Percentiles rank a stretch among this genome's conserved stretches.
phyloP scores from a whole-genome alignment of 1,140 invertebrate species.

The Mylabris phalerata region DNA sequence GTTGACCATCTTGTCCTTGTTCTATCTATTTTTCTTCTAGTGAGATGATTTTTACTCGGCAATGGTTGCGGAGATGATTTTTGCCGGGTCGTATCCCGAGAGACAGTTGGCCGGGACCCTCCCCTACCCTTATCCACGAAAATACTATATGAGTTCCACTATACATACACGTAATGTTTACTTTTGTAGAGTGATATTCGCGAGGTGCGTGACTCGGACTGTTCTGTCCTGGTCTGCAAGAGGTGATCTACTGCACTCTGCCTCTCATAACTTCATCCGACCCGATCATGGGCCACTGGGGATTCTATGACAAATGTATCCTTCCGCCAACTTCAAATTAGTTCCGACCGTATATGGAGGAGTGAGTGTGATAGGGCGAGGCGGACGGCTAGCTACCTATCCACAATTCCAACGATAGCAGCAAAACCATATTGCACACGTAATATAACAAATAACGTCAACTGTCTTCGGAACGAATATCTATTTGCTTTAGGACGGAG shows the following conservation, averaged over 20 bases:
- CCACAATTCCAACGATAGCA: neutral
- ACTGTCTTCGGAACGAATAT: conserved; percentile 33
- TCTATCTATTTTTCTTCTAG: neutral
- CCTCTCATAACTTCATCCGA: conserved; percentile 46
- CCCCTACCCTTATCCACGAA: neutral
- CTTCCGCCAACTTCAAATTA: conserved; percentile 43
- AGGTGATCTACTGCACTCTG: conserved; percentile 33
- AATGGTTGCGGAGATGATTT: conserved; percentile 40
- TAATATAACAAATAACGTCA: conserved; percentile 41
- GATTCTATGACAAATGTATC: conserved; percentile 46
- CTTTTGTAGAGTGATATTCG: conserved; percentile 3
- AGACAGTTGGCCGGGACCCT: conserved; percentile 20
- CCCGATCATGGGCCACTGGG: conserved; percentile 44
- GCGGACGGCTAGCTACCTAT: conserved; percentile 3
- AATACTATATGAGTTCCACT: too few relatives aligned
- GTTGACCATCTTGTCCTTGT: neutral
- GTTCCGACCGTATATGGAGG: conserved; percentile 27
- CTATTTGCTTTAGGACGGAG: conserved; percentile 25
- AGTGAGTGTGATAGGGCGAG: conserved; percentile 24
- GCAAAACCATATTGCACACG: conserved; percentile 36
- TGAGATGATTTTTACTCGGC: conserved; percentile 33
- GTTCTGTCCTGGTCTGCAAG: conserved; percentile 15
- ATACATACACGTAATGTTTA: neutral
- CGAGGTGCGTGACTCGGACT: conserved; percentile 23
- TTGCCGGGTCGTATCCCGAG: conserved; percentile 37